These are phyloP conservation scores for Drosophila sulfurigaster DNA, from an alignment of 1,140 invertebrate genomes.

Conservation along the genomic window DNA sequence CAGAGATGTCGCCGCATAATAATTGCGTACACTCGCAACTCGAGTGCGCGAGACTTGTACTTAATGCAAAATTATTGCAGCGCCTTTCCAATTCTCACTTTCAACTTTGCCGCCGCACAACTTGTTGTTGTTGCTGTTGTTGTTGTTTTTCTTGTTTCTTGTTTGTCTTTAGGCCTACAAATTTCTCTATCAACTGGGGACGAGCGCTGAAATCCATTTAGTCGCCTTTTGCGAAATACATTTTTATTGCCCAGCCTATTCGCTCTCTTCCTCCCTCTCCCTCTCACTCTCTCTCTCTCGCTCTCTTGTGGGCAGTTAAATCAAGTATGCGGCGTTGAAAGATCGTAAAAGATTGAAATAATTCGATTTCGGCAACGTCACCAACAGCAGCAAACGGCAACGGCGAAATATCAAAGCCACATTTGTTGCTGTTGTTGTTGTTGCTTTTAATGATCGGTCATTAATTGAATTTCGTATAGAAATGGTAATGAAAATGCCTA, in stretches of 20 bases:
- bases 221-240: constrained; percentile 55
- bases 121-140: constrained; percentile 9
- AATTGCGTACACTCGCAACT: constrained; percentile 59
- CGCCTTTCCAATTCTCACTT: constrained; percentile 79
- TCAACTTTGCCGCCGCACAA: constrained; percentile 63
- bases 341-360: constrained; percentile 70
- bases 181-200: constrained; percentile 57
- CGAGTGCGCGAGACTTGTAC: constrained; percentile 52
- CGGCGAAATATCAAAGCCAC: constrained; percentile 74
- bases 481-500: constrained; percentile 75
- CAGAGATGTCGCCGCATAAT: constrained; percentile 80
- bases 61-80: constrained; percentile 82
- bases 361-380: constrained; percentile 61
- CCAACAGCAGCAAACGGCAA: constrained; percentile 36
- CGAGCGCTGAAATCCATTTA: constrained; percentile 22
- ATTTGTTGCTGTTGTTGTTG: constrained; percentile 16
- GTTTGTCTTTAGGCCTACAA: constrained; percentile 64
- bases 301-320: constrained; percentile 29
- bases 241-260: constrained; percentile 54
- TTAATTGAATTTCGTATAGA: constrained; percentile 80
- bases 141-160: constrained; percentile 25
- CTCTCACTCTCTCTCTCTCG: too few relatives aligned
- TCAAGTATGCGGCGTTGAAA: constrained; percentile 42
- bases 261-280: neutral
- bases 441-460: constrained; percentile 72